Base-by-base conservation (phyloP, 1,140 invertebrate genomes). In the Euura saliciscinereae region DNA sequence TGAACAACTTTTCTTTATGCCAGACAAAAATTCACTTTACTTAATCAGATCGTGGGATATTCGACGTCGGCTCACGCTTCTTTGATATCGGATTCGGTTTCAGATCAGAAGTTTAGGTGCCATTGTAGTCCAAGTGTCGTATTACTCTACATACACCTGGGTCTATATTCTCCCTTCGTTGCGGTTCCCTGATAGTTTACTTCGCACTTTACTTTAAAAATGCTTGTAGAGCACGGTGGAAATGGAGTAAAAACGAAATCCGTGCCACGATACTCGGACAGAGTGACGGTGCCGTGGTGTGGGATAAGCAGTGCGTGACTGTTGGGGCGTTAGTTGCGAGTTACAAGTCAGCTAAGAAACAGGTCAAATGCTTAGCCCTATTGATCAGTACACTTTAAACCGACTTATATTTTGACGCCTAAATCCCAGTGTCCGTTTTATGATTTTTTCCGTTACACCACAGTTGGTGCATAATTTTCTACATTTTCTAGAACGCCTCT, bases 311-410 rank as follows among this genome's bases (percentile, higher is more conserved):
- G 68, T 71, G 65, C 65, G 44, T 73, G 68, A 73, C 46, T 73
- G 13, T 64, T 70, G 6, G 46, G 68, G 70, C 59, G 76, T 75
- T 69, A 71, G 42, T 70, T 65, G 44, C 13, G 51, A 70, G 46
- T 64, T 64, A 5, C n/a, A 43, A 59, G 65, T 73, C 65, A 4
- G 28, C 66, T 28, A 67, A 67, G 66, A 67, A 67, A 44, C 66
- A 67, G 66, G 66, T 67, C 66, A 67, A 44, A 67, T 67, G 66
- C 42, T 67, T 67, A 67, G 43, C 66, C 66, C 66, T 67, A 42
- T 67, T 67, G 66, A 67, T 44, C 43, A 42, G 28, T 67, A 59
- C 51, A 59, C 51, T 59, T 59, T 59, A 59, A 59, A 59, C 51
- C 51, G 6, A 3, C 51, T 59, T 59, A 59, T 28, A 28, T 59